These are phyloP conservation scores for Characodon lateralis DNA, from an alignment of 2,797 vertebrate genomes.

Conservation along the genomic window DNA sequence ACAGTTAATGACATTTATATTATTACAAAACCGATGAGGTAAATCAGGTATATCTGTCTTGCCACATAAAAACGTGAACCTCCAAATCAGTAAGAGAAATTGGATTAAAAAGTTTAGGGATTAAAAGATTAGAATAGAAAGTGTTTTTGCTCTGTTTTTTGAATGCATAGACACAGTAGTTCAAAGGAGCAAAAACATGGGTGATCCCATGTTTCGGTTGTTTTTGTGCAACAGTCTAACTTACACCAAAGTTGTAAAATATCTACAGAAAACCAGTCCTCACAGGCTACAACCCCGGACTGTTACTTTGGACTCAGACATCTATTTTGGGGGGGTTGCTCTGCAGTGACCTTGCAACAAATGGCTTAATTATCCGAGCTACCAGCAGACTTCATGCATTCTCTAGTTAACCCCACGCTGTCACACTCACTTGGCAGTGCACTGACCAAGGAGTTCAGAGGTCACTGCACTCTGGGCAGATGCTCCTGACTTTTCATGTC, in stretches of 20 bases:
- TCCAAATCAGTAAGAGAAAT: background rate
- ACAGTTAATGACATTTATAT: background rate
- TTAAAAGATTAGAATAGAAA: background rate
- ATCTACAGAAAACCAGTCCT: background rate
- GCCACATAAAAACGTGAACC: background rate
- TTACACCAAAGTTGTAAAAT: background rate
- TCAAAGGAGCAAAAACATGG: background rate
- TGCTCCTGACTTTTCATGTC: conserved; percentile 53
- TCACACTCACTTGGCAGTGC: conserved; percentile 62
- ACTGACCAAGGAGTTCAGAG: conserved; percentile 53
- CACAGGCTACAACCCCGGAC: background rate
- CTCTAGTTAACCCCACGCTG: conserved; percentile 69
- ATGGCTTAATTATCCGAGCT: conserved; percentile 72
- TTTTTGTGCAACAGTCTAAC: background rate
- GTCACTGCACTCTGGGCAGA: conserved; percentile 48
- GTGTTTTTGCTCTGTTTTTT: background rate
- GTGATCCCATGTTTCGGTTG: background rate
- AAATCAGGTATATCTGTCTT: background rate
- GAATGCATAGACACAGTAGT: background rate
- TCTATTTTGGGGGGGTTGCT: conserved; percentile 10
- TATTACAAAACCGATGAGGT: background rate
- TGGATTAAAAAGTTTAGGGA: background rate
- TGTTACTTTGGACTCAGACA: conserved; percentile 34
- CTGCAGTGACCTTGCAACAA: conserved; percentile 71
- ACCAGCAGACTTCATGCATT: conserved; percentile 67